These are phyloP conservation scores for Bubo bubo DNA, from an alignment of 2,113 vertebrate genomes.

Conservation along the genomic window DNA sequence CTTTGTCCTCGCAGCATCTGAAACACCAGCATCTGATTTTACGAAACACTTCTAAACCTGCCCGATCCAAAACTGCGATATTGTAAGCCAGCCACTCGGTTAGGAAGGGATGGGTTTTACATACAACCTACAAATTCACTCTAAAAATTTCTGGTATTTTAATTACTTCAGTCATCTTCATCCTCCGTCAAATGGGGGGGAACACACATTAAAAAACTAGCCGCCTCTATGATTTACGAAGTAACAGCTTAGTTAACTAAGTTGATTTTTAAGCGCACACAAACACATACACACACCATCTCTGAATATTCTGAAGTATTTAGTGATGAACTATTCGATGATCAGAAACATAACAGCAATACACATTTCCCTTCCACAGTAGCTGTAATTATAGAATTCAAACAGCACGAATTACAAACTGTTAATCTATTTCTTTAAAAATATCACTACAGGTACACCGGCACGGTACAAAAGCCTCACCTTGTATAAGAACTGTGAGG, in stretches of 20 bases:
- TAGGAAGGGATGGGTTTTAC: not conserved
- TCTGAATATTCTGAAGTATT: constrained; percentile 51
- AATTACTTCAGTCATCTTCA: constrained; percentile 19
- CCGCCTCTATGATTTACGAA: not conserved
- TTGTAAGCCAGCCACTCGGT: not conserved
- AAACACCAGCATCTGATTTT: not conserved
- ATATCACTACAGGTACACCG: constrained; percentile 74
- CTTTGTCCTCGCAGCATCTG: not conserved
- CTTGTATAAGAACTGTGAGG: constrained; percentile 81
- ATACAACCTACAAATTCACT: not conserved
- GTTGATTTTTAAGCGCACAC: not conserved
- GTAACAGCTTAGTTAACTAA: not conserved
- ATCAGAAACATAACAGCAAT: constrained; percentile 27
- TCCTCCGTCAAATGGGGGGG: not conserved
- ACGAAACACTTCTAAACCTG: constrained; percentile 6
- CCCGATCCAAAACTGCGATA: not conserved
- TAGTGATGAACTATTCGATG: constrained; percentile 5
- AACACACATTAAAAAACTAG: not conserved
- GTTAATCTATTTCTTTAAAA: constrained; percentile 77
- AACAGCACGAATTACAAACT: constrained; percentile 68
- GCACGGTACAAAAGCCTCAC: constrained; percentile 78
- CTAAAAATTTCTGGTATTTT: constrained; percentile 31
- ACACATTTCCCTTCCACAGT: not conserved
- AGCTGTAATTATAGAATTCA: constrained; percentile 37
- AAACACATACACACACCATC: not conserved